Conservation (phyloP, 2,888 invertebrate species). For the Teinopalpus imperialis region DNA sequence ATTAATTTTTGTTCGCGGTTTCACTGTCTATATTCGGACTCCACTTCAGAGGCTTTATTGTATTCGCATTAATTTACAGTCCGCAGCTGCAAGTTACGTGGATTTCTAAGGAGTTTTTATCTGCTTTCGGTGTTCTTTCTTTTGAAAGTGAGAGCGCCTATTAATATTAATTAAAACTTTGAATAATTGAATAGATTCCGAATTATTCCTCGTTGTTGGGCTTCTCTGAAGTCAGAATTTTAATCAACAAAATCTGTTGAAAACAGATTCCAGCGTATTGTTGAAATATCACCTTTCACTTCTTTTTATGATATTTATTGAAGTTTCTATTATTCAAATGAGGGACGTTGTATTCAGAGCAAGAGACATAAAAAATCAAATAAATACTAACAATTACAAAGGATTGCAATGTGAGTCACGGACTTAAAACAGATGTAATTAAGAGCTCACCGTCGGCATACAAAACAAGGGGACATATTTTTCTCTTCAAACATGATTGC, state of each 20-base stretch:
- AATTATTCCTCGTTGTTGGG: constrained; percentile 73
- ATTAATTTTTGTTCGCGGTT: constrained; percentile 67
- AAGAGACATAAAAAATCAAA: constrained; percentile 26
- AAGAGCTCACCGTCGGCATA: constrained; percentile 65
- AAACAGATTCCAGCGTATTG: constrained; percentile 52
- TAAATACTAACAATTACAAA: constrained; percentile 32
- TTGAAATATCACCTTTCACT: constrained; percentile 45
- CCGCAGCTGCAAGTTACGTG: constrained; percentile 75
- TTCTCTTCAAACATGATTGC: constrained; percentile 43
- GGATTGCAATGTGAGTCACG: constrained; percentile 61
- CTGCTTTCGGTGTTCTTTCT: constrained; percentile 74
- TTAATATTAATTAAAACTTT: constrained; percentile 82
- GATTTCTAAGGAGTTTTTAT: constrained; percentile 80
- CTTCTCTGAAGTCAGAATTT: constrained; percentile 58
- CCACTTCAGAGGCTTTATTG: constrained; percentile 66
- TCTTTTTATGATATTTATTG: constrained; percentile 15
- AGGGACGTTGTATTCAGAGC: constrained; percentile 20
- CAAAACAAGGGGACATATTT: constrained; percentile 38
- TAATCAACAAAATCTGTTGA: constrained; percentile 69
- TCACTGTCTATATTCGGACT: constrained; percentile 67
- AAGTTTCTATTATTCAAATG: constrained; percentile 20
- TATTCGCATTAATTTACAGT: constrained; percentile 79
- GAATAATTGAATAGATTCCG: constrained; percentile 78
- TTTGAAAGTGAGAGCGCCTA: constrained; percentile 76
- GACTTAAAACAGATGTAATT: constrained; percentile 60